Conservation (phyloP, 2,888 invertebrate species). For the Imbricaverruca yamaguchii region DNA sequence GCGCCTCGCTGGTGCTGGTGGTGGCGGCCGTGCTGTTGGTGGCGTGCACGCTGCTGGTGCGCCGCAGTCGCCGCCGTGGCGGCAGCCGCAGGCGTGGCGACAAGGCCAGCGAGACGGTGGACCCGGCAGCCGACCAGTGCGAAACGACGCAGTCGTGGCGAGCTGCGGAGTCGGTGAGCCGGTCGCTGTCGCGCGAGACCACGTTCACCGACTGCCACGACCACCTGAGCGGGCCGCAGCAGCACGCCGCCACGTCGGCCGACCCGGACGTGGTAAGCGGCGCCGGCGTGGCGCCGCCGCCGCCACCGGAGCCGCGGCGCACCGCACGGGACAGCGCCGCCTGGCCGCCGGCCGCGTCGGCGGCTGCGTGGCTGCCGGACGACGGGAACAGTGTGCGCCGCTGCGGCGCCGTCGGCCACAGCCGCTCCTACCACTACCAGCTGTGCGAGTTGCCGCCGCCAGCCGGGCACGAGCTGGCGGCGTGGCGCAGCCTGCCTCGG, state of each 20-base stretch:
- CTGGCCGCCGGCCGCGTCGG: background rate
- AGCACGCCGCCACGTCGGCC: background rate
- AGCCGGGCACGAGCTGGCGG: background rate
- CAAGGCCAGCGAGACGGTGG: background rate
- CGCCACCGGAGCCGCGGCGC: background rate
- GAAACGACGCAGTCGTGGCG: no score
- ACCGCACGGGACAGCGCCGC: background rate
- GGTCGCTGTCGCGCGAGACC: background rate
- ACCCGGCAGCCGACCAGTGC: no score
- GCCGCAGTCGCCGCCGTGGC: background rate
- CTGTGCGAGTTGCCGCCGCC: background rate
- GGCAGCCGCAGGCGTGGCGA: background rate
- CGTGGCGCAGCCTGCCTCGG: background rate
- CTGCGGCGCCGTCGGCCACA: background rate
- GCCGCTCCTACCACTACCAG: background rate
- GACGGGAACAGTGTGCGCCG: background rate
- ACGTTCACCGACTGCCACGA: background rate
- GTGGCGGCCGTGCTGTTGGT: background rate
- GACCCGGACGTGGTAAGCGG: background rate
- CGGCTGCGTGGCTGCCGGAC: background rate
- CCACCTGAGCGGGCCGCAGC: background rate
- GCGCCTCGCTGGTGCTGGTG: slow-evolving; percentile 1
- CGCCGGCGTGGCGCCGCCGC: background rate
- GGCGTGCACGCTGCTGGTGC: background rate
- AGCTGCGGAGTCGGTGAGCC: background rate